Conservation (phyloP, 1,140 invertebrate species). For the Ceratina australensis region DNA sequence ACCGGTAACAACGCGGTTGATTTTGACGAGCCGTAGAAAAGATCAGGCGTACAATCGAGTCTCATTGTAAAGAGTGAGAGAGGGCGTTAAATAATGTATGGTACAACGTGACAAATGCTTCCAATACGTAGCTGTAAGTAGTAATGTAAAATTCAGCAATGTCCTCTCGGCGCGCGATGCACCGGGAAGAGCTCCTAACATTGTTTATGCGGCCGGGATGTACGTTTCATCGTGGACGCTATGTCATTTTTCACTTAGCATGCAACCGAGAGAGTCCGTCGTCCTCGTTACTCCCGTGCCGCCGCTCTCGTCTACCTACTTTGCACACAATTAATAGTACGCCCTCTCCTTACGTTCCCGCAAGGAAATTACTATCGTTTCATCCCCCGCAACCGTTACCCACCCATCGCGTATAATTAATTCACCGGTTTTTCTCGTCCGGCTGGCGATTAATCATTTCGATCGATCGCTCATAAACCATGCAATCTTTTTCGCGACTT, state of each 20-base stretch:
- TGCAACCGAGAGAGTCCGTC: slow-evolving; percentile 1
- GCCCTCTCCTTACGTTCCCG: background rate
- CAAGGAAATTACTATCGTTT: background rate
- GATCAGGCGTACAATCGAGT: no score
- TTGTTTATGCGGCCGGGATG: slow-evolving; percentile 21
- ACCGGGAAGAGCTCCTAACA: background rate
- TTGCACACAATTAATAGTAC: background rate
- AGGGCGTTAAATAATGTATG: background rate
- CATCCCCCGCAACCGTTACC: no score
- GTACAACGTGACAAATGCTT: slow-evolving; percentile 6
- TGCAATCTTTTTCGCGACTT: background rate
- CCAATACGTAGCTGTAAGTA: slow-evolving; percentile 7
- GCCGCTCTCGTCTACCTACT: background rate
- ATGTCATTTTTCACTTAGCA: slow-evolving; percentile 34
- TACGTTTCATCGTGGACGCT: slow-evolving; percentile 10
- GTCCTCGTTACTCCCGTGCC: slow-evolving; percentile 4
- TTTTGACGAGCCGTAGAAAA: no score
- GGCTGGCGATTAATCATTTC: no score
- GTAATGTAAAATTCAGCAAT: slow-evolving; percentile 36
- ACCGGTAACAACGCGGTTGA: no score
- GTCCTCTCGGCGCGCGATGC: background rate
- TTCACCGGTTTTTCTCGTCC: background rate
- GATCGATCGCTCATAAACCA: no score
- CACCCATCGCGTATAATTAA: background rate
- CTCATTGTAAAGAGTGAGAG: background rate